These are phyloP conservation scores for Creontiades dilutus DNA, from an alignment of 2,888 invertebrate species.

Conservation along the genomic window DNA sequence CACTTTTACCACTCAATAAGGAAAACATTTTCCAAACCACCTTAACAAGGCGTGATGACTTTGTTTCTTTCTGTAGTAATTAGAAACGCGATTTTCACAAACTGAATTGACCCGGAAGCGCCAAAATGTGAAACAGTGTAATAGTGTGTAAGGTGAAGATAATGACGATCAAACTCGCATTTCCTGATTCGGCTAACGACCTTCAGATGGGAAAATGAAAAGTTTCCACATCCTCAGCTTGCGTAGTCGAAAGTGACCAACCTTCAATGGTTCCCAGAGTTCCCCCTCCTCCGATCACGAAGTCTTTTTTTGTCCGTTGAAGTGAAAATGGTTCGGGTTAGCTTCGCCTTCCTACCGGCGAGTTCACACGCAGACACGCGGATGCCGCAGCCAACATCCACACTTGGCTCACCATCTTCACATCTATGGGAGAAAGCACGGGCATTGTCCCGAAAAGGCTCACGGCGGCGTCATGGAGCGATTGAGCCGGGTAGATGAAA, in stretches of 20 bases:
- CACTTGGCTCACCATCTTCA: background rate
- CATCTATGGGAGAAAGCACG: constrained; percentile 25
- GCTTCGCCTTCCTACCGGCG: background rate
- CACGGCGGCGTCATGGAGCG: background rate
- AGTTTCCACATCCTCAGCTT: background rate
- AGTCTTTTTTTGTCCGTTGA: constrained; percentile 2
- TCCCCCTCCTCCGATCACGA: background rate
- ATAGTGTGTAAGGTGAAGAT: no score
- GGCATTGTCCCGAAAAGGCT: constrained; percentile 11
- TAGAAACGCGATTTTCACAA: no score
- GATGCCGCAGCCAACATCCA: constrained; percentile 14
- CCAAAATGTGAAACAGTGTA: no score
- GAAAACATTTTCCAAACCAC: no score
- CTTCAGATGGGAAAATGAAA: constrained; percentile 38
- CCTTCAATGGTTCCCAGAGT: constrained; percentile 4
- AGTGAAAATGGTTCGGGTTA: constrained; percentile 34
- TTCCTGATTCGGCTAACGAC: constrained; percentile 1
- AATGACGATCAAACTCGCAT: background rate
- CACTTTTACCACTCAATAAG: no score
- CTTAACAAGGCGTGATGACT: no score
- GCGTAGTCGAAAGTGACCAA: constrained; percentile 32
- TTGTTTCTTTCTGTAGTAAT: no score
- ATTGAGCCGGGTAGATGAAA: background rate
- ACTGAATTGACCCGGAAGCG: no score
- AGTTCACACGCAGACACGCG: constrained; percentile 39